Evolutionary conservation across 2,888 invertebrate genomes (phyloP).

Genomic region (Tetranychus truncatus): DNA sequence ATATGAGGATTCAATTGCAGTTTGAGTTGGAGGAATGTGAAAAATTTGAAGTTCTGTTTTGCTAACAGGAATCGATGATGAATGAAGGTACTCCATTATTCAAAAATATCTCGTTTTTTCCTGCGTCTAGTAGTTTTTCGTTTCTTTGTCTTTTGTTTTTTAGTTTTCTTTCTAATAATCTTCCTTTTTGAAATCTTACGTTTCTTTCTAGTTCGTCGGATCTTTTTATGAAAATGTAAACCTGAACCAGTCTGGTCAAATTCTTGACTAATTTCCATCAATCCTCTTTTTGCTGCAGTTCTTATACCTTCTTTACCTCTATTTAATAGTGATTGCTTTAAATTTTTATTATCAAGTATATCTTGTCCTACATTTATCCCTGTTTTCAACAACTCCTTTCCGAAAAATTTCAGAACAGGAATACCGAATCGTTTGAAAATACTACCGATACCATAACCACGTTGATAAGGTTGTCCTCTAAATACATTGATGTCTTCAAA

Average conservation of each 20-base stretch:
- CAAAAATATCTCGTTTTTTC: background rate
- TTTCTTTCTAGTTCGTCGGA: background rate
- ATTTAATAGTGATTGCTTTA: background rate
- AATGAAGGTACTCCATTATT: slow-evolving; percentile 4
- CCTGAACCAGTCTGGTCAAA: background rate
- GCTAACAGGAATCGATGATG: background rate
- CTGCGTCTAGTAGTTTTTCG: background rate
- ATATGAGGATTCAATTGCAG: background rate
- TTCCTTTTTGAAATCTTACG: background rate
- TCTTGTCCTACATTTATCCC: background rate
- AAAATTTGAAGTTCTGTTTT: background rate
- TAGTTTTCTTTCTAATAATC: background rate
- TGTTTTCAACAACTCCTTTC: background rate
- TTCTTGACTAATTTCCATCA: background rate
- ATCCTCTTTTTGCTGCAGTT: background rate
- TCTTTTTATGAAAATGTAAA: background rate
- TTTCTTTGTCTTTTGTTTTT: background rate
- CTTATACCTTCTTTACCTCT: background rate
- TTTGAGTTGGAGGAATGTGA: background rate
- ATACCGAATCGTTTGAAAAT: background rate
- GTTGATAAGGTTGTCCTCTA: background rate
- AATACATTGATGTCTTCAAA: background rate
- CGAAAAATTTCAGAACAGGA: background rate
- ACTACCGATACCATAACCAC: background rate
- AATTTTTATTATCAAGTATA: background rate